These are phyloP conservation scores for Diorhabda sublineata DNA, from an alignment of 1,140 invertebrate species.

Conservation along the genomic window DNA sequence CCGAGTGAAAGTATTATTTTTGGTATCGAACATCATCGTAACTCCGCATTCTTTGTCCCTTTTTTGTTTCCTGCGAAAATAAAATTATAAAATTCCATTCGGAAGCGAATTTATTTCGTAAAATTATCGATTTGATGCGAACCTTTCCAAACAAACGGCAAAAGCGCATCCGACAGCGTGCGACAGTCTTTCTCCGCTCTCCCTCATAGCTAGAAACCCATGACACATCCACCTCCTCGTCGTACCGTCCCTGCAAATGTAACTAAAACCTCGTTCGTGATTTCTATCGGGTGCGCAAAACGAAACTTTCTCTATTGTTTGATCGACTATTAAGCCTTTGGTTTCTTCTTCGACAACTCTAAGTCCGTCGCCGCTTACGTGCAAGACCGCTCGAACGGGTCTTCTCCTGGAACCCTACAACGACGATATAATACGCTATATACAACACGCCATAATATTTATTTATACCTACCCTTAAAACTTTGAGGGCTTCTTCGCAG, in stretches of 20 bases:
- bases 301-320: constrained; percentile 99
- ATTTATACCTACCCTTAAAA: constrained; percentile 69
- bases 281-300: constrained; percentile 99
- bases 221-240: constrained; percentile 96
- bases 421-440: constrained; percentile 1
- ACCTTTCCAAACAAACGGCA: constrained; percentile 87
- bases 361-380: constrained; percentile 95
- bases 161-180: constrained; percentile 99
- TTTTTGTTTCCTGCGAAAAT: constrained; percentile 75
- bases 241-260: constrained; percentile 44
- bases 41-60: constrained; percentile 95
- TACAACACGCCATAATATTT: not conserved
- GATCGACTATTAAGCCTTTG: constrained; percentile 97
- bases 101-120: not conserved
- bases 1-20: constrained; percentile 89
- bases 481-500: constrained; percentile 97
- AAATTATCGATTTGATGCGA: not conserved
- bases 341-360: constrained; percentile 98
- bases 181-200: constrained; percentile 94
- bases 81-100: not conserved
- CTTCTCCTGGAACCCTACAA: constrained; percentile 79
- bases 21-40: constrained; percentile 90
- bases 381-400: constrained; percentile 84
- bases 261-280: constrained; percentile 89
- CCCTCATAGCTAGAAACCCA: constrained; percentile 93